Conservation (phyloP, 2,797 vertebrate species). For the Rousettus madagascariensis region DNA sequence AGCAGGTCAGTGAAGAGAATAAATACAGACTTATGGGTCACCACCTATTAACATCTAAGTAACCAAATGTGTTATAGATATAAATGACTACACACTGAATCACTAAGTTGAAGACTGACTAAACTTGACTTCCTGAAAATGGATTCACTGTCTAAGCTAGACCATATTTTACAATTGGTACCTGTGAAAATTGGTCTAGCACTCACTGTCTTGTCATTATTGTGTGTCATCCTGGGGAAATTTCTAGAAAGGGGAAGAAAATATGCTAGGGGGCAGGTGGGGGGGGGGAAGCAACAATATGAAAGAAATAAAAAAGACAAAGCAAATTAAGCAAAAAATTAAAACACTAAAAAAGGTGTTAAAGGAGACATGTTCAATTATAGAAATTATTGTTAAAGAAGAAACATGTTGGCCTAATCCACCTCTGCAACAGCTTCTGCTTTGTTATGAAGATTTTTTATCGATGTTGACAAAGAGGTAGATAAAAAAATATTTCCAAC, state of each 20-base stretch:
- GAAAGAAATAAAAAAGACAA: not conserved
- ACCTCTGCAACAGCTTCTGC: not conserved
- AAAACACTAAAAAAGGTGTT: not conserved
- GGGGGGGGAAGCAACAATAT: not conserved
- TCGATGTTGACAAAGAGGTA: conserved; percentile 39
- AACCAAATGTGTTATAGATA: not conserved
- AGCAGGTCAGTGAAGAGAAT: not conserved
- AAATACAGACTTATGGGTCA: not conserved
- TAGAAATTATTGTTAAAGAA: conserved; percentile 29
- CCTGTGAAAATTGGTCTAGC: not conserved
- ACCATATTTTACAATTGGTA: not conserved
- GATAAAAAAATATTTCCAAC: conserved; percentile 41
- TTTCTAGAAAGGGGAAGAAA: conserved; percentile 18
- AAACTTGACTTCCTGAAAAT: not conserved
- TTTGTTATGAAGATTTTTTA: conserved; percentile 13
- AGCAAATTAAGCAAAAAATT: not conserved
- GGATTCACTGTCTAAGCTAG: not conserved
- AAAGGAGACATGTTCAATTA: not conserved
- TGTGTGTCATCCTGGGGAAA: not conserved
- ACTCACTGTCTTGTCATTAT: not conserved
- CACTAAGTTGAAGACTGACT: not conserved
- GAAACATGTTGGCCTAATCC: not conserved
- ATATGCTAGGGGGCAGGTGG: not conserved
- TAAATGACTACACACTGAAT: not conserved
- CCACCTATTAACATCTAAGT: not conserved